phyloP scores from a whole-genome alignment of 2,888 invertebrate species.

The Heliconius cydno region DNA sequence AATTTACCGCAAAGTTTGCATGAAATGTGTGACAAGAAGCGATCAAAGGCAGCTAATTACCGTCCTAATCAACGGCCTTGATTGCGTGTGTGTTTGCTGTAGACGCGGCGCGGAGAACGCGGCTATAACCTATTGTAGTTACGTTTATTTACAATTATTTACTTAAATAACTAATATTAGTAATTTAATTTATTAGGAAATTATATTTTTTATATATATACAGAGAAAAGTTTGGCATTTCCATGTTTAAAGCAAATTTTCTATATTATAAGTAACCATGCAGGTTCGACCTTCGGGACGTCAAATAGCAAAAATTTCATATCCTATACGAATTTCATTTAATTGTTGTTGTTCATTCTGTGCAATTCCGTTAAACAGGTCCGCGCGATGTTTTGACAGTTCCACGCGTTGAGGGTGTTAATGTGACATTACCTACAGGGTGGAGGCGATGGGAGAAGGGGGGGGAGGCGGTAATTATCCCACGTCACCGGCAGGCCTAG shows the following conservation, averaged over 20 bases:
- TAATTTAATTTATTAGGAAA: too few relatives aligned
- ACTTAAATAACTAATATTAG: conserved; percentile 24
- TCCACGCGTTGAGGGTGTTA: conserved; percentile 75
- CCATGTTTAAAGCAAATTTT: too few relatives aligned
- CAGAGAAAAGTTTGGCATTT: too few relatives aligned
- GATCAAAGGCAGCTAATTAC: conserved; percentile 80
- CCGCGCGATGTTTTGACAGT: conserved; percentile 78
- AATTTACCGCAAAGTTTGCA: conserved; percentile 57
- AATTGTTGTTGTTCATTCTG: conserved; percentile 63
- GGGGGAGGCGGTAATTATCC: conserved; percentile 75
- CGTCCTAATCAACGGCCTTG: conserved; percentile 75
- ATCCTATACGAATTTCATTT: conserved; percentile 48
- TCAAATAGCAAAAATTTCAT: conserved; percentile 26
- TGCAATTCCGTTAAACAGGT: conserved; percentile 69
- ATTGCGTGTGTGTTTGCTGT: conserved; percentile 71
- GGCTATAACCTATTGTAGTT: conserved; percentile 52
- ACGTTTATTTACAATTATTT: conserved; percentile 20
- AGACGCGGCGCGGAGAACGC: conserved; percentile 51
- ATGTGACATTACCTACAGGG: conserved; percentile 75
- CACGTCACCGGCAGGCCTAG: conserved; percentile 80
- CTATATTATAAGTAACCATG: background rate
- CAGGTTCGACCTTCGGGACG: background rate
- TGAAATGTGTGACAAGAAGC: conserved; percentile 69
- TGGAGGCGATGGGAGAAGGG: conserved; percentile 46
- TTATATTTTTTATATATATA: too few relatives aligned